Evolutionary conservation across 2,888 invertebrate species (phyloP).

Genomic region (Drosophila monieri): DNA sequence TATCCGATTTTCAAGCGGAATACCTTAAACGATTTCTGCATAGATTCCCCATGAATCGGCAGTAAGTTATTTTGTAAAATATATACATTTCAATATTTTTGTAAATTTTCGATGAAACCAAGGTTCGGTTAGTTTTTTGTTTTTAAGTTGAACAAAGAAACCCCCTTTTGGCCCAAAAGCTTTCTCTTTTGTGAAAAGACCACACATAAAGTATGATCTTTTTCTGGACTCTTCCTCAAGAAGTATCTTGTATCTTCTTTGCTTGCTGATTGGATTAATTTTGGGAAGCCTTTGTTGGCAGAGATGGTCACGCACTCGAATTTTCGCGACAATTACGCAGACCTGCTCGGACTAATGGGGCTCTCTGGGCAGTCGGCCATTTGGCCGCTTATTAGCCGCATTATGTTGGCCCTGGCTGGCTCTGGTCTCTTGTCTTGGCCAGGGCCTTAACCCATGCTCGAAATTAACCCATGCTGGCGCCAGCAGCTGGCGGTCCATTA

Average conservation of each 20-base stretch:
- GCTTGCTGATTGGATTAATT: background rate
- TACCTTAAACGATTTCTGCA: background rate
- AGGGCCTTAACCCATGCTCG: conserved; percentile 47
- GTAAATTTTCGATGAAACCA: background rate
- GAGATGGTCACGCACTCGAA: conserved; percentile 38
- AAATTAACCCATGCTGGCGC: conserved; percentile 60
- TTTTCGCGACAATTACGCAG: conserved; percentile 45
- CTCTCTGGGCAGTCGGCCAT: conserved; percentile 10
- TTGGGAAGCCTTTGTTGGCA: background rate
- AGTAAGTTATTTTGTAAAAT: too few species aligned
- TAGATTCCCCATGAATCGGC: background rate
- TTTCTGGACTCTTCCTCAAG: background rate
- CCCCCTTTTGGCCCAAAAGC: background rate
- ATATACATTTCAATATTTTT: too few species aligned
- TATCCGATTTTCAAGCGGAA: background rate
- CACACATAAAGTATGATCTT: conserved; percentile 7
- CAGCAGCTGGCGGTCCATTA: conserved; percentile 46
- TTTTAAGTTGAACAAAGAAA: background rate
- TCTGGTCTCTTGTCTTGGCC: conserved; percentile 7
- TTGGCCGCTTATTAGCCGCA: conserved; percentile 14
- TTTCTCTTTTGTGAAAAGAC: conserved; percentile 6
- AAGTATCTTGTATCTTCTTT: background rate
- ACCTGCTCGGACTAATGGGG: conserved; percentile 29
- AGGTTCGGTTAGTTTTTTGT: too few species aligned
- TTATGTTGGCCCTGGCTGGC: background rate